Base-by-base conservation (phyloP, 2,888 invertebrate species). In the Adelognathus sp. region DNA sequence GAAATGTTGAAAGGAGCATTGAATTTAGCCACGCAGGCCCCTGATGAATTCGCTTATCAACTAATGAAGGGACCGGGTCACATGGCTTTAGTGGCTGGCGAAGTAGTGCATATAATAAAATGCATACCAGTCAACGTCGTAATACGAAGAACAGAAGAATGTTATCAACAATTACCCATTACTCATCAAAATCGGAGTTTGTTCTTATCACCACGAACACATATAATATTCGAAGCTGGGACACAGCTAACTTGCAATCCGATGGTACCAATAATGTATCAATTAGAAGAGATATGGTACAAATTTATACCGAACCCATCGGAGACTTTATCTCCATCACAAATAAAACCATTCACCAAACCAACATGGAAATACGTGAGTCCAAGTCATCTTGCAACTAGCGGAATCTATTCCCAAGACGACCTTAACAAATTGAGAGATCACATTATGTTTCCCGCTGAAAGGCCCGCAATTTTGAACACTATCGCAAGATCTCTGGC, bases 31-130 rank as follows among this genome's bases (percentile, higher is more conserved):
- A 46, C 18, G 1, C 31, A 63, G 18, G 44, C 63, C 2, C 31
- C 63, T 1, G 52, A 54, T 21, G 27, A 52, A 36, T 52, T 67
- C 11, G 60, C 67, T 0, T 54, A 50, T 7, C 18, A 36, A n/a
- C 52, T 86, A 0, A 84, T 83, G 73, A 71, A 81, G 3, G 46
- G 77, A 50, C 61, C 74, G 0, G 85, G 83, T 1, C 81, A 82
- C 52, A 74, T 82, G 2, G 83, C 81, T 2, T 31, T 75, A 39
- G 77, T 81, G 14, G 56, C 72, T 44, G 86, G 84, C 9, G 84
- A 83, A 67, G 80, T 75, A 0, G 21, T 86, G 0, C 85, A 39
- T 5, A 60, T 60, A 2, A n/a, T 60, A 2, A 36, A 60, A 24
- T 39, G 60, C n/a, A 39, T 60, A 39, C 39, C 36, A 11, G 39